phyloP scores from a whole-genome alignment of 2,113 vertebrate species.

The Tichodroma muraria region DNA sequence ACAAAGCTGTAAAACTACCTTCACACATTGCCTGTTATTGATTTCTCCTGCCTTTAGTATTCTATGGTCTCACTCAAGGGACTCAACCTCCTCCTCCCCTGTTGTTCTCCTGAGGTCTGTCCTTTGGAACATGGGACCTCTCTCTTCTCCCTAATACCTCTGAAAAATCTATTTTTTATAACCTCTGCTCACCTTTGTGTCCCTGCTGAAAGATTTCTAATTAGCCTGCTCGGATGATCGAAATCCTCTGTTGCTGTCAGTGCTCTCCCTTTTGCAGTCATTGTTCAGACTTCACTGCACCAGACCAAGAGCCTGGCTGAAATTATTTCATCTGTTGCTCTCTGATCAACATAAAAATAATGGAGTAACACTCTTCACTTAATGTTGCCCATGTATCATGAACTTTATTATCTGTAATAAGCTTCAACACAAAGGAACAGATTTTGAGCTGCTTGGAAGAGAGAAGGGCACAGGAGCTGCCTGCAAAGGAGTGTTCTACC shows the following conservation, averaged over 20 bases:
- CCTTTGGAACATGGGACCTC: background rate
- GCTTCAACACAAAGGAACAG: background rate
- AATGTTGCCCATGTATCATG: background rate
- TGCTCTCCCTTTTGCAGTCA: background rate
- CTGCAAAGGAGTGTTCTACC: background rate
- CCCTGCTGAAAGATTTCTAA: conserved; percentile 7
- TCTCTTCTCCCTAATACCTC: background rate
- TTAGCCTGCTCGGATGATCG: background rate
- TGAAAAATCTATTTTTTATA: background rate
- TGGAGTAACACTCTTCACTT: background rate
- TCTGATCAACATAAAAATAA: background rate
- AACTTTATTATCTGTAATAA: background rate
- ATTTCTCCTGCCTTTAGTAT: background rate
- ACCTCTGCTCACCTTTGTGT: background rate
- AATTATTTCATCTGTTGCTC: background rate
- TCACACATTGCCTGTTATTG: background rate
- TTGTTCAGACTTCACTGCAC: background rate
- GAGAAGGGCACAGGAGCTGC: background rate
- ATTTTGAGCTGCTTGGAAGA: background rate
- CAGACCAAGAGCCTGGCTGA: background rate
- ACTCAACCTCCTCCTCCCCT: background rate
- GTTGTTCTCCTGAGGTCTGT: background rate
- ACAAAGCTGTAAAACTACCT: background rate
- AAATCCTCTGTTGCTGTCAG: background rate
- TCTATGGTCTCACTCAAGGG: background rate